Evolutionary conservation across 2,888 invertebrate genomes (phyloP).

Genomic region (Drosophila multiciliata): DNA sequence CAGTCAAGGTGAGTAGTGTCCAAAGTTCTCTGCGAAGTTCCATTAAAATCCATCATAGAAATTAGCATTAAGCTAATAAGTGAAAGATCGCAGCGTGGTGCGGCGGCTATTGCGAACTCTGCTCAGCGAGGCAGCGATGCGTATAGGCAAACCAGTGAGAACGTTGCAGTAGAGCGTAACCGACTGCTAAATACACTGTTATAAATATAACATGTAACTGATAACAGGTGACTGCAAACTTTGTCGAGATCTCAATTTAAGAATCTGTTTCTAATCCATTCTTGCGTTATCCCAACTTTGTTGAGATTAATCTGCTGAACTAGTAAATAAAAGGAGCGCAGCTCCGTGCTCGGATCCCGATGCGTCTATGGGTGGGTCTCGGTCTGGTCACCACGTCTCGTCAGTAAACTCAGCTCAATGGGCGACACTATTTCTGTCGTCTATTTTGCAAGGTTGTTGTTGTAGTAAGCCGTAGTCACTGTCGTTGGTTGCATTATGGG

Average conservation of each 20-base stretch:
- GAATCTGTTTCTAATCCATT: background rate
- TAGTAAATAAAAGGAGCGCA: constrained; percentile 15
- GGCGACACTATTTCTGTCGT: constrained; percentile 39
- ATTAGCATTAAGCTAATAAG: constrained; percentile 60
- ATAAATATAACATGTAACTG: background rate
- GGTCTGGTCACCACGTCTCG: constrained; percentile 52
- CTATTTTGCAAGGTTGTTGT: constrained; percentile 33
- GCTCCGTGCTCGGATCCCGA: constrained; percentile 8
- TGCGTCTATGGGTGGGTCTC: constrained; percentile 28
- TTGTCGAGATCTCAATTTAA: background rate
- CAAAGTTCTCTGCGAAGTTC: background rate
- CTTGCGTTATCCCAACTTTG: background rate
- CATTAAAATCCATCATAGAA: constrained; percentile 22
- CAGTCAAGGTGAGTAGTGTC: constrained; percentile 45
- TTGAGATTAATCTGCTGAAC: background rate
- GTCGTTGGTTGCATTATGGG: constrained; percentile 24
- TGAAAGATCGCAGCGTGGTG: constrained; percentile 26
- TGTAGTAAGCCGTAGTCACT: constrained; percentile 26
- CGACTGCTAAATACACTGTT: background rate
- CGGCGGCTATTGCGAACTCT: constrained; percentile 28
- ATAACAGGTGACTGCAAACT: background rate
- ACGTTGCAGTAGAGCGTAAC: background rate
- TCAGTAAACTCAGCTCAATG: constrained; percentile 48
- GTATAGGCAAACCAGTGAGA: constrained; percentile 18
- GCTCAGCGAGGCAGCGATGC: constrained; percentile 41